phyloP scores from a whole-genome alignment of 2,113 vertebrate genomes.

The Tiliqua scincoides region DNA sequence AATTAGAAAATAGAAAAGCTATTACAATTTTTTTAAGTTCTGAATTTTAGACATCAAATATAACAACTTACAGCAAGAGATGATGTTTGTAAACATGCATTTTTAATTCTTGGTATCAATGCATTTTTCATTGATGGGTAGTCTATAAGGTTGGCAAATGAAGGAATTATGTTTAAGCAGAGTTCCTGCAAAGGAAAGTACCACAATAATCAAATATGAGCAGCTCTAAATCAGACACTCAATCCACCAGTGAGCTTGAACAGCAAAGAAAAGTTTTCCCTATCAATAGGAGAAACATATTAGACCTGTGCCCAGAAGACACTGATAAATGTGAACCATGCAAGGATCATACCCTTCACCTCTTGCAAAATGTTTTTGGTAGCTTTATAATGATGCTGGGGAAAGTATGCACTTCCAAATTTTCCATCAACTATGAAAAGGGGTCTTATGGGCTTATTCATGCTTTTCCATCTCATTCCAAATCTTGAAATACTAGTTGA shows the following conservation, averaged over 20 bases:
- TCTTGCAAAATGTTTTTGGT: not conserved
- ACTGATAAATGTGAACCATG: not conserved
- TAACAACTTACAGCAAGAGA: conserved; percentile 92
- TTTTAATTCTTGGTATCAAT: conserved; percentile 96
- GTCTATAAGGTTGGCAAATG: conserved; percentile 97
- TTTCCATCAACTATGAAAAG: not conserved
- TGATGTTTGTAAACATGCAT: conserved; percentile 94
- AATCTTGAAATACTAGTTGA: not conserved
- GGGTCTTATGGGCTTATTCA: not conserved
- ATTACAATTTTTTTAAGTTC: not conserved
- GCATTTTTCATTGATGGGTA: conserved; percentile 99
- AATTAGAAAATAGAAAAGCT: not conserved
- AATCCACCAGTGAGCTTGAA: not conserved
- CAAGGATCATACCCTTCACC: not conserved
- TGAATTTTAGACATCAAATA: conserved; percentile 5
- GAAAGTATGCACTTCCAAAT: not conserved
- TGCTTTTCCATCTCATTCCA: not conserved
- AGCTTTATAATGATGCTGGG: not conserved
- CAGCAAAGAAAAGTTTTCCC: not conserved
- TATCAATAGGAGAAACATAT: not conserved
- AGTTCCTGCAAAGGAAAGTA: conserved; percentile 85
- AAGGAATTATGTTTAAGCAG: conserved; percentile 98
- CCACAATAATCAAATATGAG: not conserved
- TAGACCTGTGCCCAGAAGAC: not conserved
- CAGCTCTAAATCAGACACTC: not conserved